These are phyloP conservation scores for cat (Felis catus) DNA, from an alignment of 2,113 vertebrate species.

Conservation along the genomic window F.catus_Fca126_mat1.0 CM031428.1:31575501-31576000, in stretches of 20 bases:
- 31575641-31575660: neutral
- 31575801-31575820: neutral
- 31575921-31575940: neutral
- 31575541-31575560: neutral
- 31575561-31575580: neutral
- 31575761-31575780: neutral
- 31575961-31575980: neutral
- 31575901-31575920: neutral
- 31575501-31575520: neutral
- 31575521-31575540: neutral
- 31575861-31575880: neutral
- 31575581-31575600: neutral
- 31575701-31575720: neutral
- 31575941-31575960: neutral
- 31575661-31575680: neutral
- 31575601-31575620: neutral
- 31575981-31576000: neutral
- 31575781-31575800: neutral
- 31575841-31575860: neutral
- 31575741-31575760: neutral
- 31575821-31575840: neutral
- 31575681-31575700: neutral
- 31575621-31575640: neutral
- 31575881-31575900: neutral
- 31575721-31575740: neutral